These are phyloP conservation scores for Fregetta grallaria DNA, from an alignment of 2,113 vertebrate genomes.

Conservation along the genomic window DNA sequence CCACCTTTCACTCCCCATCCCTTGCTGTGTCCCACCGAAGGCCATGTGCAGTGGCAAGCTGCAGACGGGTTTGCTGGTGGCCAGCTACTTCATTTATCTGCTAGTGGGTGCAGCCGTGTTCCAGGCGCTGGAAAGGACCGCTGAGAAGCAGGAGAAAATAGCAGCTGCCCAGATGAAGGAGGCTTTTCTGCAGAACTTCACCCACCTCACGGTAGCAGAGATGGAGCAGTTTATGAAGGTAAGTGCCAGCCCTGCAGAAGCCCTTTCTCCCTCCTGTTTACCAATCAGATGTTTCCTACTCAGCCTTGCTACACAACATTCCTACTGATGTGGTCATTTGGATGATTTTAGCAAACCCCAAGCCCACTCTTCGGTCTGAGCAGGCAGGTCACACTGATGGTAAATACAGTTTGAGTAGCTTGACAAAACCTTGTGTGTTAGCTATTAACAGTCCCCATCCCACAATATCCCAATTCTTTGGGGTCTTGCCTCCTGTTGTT, in stretches of 20 bases:
- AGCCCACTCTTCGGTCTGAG: background rate
- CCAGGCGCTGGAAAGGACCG: conserved; percentile 57
- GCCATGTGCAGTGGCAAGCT: conserved; percentile 20
- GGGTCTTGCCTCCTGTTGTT: background rate
- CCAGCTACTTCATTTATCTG: conserved; percentile 35
- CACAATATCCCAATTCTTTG: fast-evolving
- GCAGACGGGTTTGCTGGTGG: conserved; percentile 31
- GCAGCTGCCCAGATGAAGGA: conserved; percentile 51
- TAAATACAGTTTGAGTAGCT: background rate
- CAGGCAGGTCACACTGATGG: background rate
- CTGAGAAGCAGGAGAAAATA: conserved; percentile 50
- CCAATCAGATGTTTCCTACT: background rate
- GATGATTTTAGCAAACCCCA: background rate
- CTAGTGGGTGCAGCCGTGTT: conserved; percentile 65
- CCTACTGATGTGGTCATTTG: background rate
- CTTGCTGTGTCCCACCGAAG: background rate
- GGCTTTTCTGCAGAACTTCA: conserved; percentile 65
- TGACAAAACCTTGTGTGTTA: background rate
- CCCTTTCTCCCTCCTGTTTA: background rate
- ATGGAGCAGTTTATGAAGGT: conserved; percentile 71
- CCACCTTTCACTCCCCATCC: background rate
- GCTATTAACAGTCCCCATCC: background rate
- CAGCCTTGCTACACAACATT: background rate
- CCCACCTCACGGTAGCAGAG: conserved; percentile 2
- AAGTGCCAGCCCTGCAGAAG: background rate